Evolutionary conservation across 2,888 invertebrate species (phyloP), one percentile per base, ranked within the genome.

Genomic region (Biston betularia): DNA sequence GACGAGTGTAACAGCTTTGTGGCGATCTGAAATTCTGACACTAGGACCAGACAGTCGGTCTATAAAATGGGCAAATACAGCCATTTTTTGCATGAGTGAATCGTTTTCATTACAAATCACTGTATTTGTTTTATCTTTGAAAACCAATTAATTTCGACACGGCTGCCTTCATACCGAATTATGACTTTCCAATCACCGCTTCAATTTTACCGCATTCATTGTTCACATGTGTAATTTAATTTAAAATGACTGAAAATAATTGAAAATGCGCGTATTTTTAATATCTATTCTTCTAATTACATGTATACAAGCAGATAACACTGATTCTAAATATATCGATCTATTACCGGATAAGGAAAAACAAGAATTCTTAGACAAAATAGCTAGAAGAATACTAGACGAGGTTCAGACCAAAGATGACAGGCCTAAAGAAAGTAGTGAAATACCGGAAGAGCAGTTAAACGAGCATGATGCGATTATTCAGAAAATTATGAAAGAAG

Each of bases 271-370:
- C 71, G 74, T 89, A 38, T 61, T 77, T 68, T 64, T 85, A 55
- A 14, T 83, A 9, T 66, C 83, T 53, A 45, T 82, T 50, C 64
- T 75, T 52, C 57, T 68, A 24, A 68, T 57, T 59, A 67, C 61
- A 34, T 45, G 67, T 40, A 68, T 65, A n/a, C 69, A 60, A 52
- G 70, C 72, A 5, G 72, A 77, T 9, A 79, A 82, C 5, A 83
- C 76, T 72, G 78, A 83, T n/a, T 84, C 75, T 5, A 88, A 85
- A 70, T 91, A 86, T 56, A 86, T 92, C 57, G 87, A 91, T 75
- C 74, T 87, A 38, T 73, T 93, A 14, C 87, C 90, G 0, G 88
- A 88, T 44, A 76, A 81, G 35, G 88, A 90, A 50, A 92, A 92
- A 69, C 76, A 83, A 34, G 83, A 83, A 0, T 89, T 92, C 49